Conservation (phyloP, 1,140 invertebrate species). For the Drosophila bocqueti region DNA sequence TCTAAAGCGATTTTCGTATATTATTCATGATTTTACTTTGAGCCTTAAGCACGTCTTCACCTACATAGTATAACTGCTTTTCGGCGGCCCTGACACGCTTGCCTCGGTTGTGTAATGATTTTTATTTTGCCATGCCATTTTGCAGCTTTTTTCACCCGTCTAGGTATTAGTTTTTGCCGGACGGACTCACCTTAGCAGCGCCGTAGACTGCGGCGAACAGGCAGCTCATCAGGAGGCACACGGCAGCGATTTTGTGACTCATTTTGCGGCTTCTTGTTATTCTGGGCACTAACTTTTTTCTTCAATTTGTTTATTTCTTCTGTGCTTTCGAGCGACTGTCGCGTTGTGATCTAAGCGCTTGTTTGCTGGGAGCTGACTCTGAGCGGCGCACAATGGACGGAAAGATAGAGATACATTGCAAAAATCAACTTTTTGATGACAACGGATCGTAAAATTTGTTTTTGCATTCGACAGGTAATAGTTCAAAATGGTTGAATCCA, state of each 20-base stretch:
- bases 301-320: constrained; percentile 18
- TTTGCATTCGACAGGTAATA: too few relatives aligned
- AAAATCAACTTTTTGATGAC: too few relatives aligned
- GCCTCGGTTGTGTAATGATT: constrained; percentile 40
- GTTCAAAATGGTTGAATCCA: too few relatives aligned
- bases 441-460: too few relatives aligned
- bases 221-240: constrained; percentile 60
- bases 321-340: constrained; percentile 17
- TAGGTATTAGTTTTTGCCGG: constrained; percentile 31
- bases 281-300: constrained; percentile 9
- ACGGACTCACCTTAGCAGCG: constrained; percentile 76
- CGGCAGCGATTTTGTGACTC: constrained; percentile 70
- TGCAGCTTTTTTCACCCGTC: constrained; percentile 12
- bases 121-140: constrained; percentile 1
- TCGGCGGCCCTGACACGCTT: constrained; percentile 48
- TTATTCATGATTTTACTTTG: constrained; percentile 10
- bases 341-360: constrained; percentile 58
- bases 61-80: constrained; percentile 17
- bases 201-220: constrained; percentile 63
- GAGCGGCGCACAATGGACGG: not conserved
- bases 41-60: constrained; percentile 33
- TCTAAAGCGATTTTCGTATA: constrained; percentile 13
- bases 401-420: too few relatives aligned
- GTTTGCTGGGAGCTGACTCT: constrained; percentile 40
- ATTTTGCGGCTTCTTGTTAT: constrained; percentile 57